Evolutionary conservation across 92 coral and sea anemone species (phyloP), one percentile per base, ranked within the genome.

Genomic region (Epizoanthus stellaris): DNA sequence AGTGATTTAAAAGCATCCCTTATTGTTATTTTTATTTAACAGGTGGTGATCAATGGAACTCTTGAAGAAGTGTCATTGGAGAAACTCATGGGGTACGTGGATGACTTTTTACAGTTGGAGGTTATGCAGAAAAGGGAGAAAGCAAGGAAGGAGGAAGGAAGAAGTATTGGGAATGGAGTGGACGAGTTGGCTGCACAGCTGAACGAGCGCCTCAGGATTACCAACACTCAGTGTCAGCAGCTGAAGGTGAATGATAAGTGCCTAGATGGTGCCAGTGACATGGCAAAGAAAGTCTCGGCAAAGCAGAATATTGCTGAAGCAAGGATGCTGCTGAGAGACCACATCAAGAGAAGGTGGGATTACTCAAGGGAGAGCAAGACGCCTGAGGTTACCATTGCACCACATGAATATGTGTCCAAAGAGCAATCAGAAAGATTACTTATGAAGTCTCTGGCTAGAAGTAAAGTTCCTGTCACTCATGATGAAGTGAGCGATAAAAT

Each of bases 31-130:
- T 0, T 34, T 64, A 81, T 42, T 19, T 13, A 40, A 57, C 25
- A 96, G 99, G 93, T 96, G 13, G 95, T 96, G 17, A 93, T 90
- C 81, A 90, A 91, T 91, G 95, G 90, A 19, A 80, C 97, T 21
- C 75, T 80, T 39, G 98, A 96, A 60, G 99, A 96, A 80, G 97
- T 96, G 6, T 87, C 98, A 25, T 77, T 92, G 57, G 98, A 94
- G 80, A 93, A 91, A 42, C 85, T 96, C 17, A 94, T 96, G 98
- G 99, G 99, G 9, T 83, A 80, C 17, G 94, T 87, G 10, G 82
- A 85, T 3, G 99, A 96, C 66, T 89, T 70, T 56, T 17, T 96
- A 13, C 6, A 76, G 11, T 75, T 96, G 62, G 91, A 83, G 19
- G 60, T 92, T 19, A 76, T n/a, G 20, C 88, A 87, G 63, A 79